These are phyloP conservation scores for Drosophila malerkotliana DNA, from an alignment of 1,140 invertebrate genomes.

Conservation along the genomic window DNA sequence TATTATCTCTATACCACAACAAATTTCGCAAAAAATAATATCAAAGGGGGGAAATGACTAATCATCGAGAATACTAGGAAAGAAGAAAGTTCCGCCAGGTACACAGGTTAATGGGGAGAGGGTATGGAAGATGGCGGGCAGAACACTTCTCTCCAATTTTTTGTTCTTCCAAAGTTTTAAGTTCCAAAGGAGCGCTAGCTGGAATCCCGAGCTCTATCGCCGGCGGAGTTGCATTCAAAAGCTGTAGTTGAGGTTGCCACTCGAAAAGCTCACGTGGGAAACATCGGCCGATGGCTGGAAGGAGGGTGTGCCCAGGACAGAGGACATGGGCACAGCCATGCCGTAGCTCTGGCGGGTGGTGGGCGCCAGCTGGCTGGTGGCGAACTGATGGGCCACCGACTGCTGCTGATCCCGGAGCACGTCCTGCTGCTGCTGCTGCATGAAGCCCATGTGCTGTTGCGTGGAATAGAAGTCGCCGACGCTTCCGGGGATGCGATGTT, in stretches of 20 bases:
- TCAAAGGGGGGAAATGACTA: background rate
- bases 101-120: background rate
- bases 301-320: slow-evolving; percentile 39
- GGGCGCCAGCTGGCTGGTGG: slow-evolving; percentile 51
- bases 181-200: too few species aligned
- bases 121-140: too few species aligned
- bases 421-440: slow-evolving; percentile 69
- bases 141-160: too few species aligned
- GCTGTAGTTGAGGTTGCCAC: slow-evolving; percentile 72
- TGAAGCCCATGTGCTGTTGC: slow-evolving; percentile 63
- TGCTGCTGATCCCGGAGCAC: slow-evolving; percentile 68
- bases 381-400: slow-evolving; percentile 60
- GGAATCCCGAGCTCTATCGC: background rate
- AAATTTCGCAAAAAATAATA: slow-evolving; percentile 1
- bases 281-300: slow-evolving; percentile 63
- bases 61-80: background rate
- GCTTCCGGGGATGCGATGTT: background rate
- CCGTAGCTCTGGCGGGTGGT: slow-evolving; percentile 53
- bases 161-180: too few species aligned
- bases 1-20: background rate
- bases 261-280: slow-evolving; percentile 72
- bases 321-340: slow-evolving; percentile 51
- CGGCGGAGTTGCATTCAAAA: slow-evolving; percentile 37
- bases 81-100: background rate
- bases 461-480: slow-evolving; percentile 55